Base-by-base conservation (phyloP, 2,888 invertebrate genomes). In the Chymomyza fuscimana region DNA sequence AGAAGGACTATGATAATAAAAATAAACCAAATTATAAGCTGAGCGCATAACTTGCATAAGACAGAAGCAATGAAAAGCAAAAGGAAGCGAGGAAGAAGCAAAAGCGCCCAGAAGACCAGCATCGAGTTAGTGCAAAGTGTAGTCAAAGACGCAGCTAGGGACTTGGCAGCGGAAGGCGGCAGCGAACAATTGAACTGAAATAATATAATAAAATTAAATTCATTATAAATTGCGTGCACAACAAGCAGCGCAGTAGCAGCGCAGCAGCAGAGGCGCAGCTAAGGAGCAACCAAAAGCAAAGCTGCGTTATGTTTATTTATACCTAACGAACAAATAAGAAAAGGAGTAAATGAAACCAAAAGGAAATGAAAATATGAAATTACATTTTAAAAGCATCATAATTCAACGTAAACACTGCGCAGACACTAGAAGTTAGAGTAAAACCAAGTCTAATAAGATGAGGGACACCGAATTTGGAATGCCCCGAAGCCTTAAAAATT, bases 361-460 rank as follows among this genome's bases (percentile, higher is more conserved):
- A 61, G 50, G 12, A 5, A 19, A 19, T 22, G 46, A 63, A 46
- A 58, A 54, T 62, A 67, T 62, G 59, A 87, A 87, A 84, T 84
- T 84, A 83, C 87, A 80, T 86, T 84, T 84, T 87, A 87, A 84
- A 84, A 84, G 83, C 83, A 86, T 84, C 83, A 84, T 84, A 84
- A 84, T 87, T 84, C 88, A 84, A 84, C 72, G 81, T 86, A 87
- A 87, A 86, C 83, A 87, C 76, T 76, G 72, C 81, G 77, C 81
- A 76, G 74, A 70, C 74, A 73, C 29, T 16, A 46, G 40, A 46
- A 46, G 40, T 46, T 12, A 46, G 40, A 10, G 12, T 46, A 3
- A 46, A 46, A 12, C 2, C 12, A 7, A 1, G 40, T 40, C 10
- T 40, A 12, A 5, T 5, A 10, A 4, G 32, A 5, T 32, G 7